Evolutionary conservation across 2,797 vertebrate genomes (phyloP).

Genomic region (Malurus splendens): DNA sequence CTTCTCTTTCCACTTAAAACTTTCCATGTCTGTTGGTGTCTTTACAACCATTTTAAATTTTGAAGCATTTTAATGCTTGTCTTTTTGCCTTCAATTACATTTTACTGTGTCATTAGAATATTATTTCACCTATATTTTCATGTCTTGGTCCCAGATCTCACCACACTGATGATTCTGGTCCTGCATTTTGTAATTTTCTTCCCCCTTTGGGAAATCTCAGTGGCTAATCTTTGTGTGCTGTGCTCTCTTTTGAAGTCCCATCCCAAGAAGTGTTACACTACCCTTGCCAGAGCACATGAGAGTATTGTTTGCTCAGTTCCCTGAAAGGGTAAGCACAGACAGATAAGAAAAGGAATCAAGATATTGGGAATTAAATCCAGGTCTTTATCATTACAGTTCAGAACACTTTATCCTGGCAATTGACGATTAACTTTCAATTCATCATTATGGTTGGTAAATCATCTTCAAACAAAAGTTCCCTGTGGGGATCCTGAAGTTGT

Average conservation of each 20-base stretch:
- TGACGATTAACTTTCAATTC: neutral
- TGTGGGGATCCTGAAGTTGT: neutral
- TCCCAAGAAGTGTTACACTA: neutral
- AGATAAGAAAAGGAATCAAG: conserved; percentile 13
- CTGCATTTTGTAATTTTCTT: neutral
- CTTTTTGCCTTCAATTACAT: neutral
- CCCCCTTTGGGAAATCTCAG: neutral
- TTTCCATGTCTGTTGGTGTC: neutral
- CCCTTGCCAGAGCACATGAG: neutral
- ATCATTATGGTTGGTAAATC: neutral
- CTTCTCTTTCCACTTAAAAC: neutral
- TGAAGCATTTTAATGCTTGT: neutral
- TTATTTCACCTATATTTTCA: neutral
- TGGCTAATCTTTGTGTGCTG: neutral
- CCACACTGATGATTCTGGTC: neutral
- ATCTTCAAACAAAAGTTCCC: conserved; percentile 29
- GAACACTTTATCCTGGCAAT: conserved; percentile 4
- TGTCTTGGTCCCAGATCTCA: neutral
- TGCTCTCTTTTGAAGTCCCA: neutral
- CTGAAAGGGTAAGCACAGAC: neutral
- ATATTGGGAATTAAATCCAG: conserved; percentile 42
- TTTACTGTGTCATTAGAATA: neutral
- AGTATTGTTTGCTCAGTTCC: neutral
- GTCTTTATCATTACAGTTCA: conserved; percentile 25
- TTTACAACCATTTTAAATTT: neutral